Evolutionary conservation across 2,888 invertebrate genomes (phyloP), one percentile per base, ranked within the genome.

Genomic region (Masnerella sp.): DNA sequence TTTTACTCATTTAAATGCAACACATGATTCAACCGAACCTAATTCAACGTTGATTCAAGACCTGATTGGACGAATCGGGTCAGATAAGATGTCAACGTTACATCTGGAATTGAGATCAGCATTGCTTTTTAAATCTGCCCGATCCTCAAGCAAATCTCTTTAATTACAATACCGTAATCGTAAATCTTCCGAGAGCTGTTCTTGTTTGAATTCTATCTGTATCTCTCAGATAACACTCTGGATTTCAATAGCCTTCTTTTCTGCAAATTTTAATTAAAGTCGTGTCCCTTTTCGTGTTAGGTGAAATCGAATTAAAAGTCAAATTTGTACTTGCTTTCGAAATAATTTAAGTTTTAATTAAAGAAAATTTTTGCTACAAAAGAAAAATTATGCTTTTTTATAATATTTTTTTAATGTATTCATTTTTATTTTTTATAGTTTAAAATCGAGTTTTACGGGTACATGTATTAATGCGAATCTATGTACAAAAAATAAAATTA

Each of bases 81-180:
- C 62, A 64, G 51, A 71, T 64, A 64, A 64, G 70, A 64, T 64
- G 64, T 64, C 58, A 71, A 64, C 70, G 51, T 71, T 58, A 71
- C 62, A 64, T 49, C 58, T 64, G 38, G 25, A 71, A 64, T 59
- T 52, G 38, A 52, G 64, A 71, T 70, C 56, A 22, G 25, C 15
- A 47, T 9, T 3, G 51, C 40, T 71, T 71, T 64, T 71, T 52
- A 54, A 45, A 54, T 47, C 36, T 32, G 15, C 8, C 18, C 25
- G 5, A 14, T 61, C 47, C 32, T 43, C 25, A n/a, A 40, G 17
- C 12, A 49, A 56, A 32, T 28, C 30, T 36, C 47, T 62, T 56
- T 54, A 70, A 70, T 70, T 56, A 30, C 62, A 62, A 42, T 25
- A 32, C n/a, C 1, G 15, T 56, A 47, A 56, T 69, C 52, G 52